Percentiles rank a stretch among this genome's conserved stretches.
These are phyloP conservation scores for Agrochola litura DNA, from an alignment of 2,888 invertebrate genomes.

Conservation along the genomic window DNA sequence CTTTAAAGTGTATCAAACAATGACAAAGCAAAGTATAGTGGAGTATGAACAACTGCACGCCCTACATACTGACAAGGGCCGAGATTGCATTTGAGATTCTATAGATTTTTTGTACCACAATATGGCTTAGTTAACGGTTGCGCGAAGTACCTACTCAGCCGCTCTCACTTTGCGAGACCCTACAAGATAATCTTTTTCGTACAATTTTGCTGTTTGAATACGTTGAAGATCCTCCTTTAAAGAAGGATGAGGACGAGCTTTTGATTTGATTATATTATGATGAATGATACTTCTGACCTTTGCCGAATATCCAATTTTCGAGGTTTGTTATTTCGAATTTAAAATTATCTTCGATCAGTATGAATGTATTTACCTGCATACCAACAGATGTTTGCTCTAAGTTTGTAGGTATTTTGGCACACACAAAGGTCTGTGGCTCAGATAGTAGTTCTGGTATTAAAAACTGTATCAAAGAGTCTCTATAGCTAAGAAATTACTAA, in stretches of 20 bases:
- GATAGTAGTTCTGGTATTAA: no score
- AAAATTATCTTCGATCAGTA: constrained; percentile 3
- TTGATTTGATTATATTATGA: constrained; percentile 8
- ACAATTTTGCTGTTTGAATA: constrained; percentile 19
- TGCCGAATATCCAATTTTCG: background rate
- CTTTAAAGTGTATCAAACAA: constrained; percentile 55
- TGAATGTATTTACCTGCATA: background rate
- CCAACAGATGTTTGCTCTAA: constrained; percentile 8
- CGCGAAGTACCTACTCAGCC: constrained; percentile 20
- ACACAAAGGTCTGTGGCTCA: background rate
- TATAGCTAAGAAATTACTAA: no score
- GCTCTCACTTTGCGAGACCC: constrained; percentile 34
- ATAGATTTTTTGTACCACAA: constrained; percentile 67
- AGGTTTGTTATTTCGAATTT: constrained; percentile 10
- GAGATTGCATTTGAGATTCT: constrained; percentile 70
- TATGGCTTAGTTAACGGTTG: constrained; percentile 49
- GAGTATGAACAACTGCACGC: constrained; percentile 55
- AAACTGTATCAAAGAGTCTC: no score
- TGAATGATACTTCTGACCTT: background rate
- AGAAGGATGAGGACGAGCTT: background rate
- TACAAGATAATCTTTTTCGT: constrained; percentile 39
- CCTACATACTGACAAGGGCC: constrained; percentile 68
- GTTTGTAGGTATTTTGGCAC: background rate
- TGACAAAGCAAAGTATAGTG: constrained; percentile 53
- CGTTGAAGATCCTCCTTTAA: constrained; percentile 19